Conservation (phyloP, 2,113 vertebrate genomes). For the Eidolon helvum region DNA sequence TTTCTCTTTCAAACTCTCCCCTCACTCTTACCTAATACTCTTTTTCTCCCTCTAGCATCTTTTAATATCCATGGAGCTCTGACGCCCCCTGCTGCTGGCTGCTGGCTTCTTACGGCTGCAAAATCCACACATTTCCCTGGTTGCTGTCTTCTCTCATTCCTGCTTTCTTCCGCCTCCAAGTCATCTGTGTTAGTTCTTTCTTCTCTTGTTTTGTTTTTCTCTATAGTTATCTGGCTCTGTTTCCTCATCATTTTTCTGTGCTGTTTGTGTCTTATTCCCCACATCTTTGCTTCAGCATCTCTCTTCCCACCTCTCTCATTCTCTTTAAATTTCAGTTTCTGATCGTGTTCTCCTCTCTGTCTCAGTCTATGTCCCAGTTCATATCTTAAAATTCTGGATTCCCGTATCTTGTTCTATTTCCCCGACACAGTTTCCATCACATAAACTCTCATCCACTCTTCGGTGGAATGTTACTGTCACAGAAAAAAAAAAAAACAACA, state of each 20-base stretch:
- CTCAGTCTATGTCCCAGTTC: not conserved
- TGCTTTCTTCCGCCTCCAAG: not conserved
- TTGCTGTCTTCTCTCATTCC: not conserved
- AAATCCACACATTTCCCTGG: not conserved
- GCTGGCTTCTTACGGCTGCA: not conserved
- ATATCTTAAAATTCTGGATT: not conserved
- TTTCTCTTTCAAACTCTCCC: not conserved
- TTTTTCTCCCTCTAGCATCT: not conserved
- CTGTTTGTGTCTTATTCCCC: not conserved
- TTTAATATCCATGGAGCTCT: slow-evolving; percentile 74
- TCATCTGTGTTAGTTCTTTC: not conserved
- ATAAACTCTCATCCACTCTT: not conserved
- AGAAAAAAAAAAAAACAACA: not conserved
- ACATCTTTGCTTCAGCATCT: not conserved
- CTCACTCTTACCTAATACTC: not conserved
- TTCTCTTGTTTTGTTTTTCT: not conserved
- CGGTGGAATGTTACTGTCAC: not conserved
- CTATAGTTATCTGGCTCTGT: not conserved
- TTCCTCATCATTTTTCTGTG: not conserved
- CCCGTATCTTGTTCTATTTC: not conserved
- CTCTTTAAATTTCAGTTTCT: not conserved
- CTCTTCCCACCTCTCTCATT: not conserved
- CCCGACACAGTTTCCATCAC: not conserved
- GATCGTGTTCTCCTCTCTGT: not conserved
- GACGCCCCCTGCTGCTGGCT: slow-evolving; percentile 81